Evolutionary conservation across 64 coral and sea anemone species (phyloP).

Genomic region (Stylophora pistillata): DNA sequence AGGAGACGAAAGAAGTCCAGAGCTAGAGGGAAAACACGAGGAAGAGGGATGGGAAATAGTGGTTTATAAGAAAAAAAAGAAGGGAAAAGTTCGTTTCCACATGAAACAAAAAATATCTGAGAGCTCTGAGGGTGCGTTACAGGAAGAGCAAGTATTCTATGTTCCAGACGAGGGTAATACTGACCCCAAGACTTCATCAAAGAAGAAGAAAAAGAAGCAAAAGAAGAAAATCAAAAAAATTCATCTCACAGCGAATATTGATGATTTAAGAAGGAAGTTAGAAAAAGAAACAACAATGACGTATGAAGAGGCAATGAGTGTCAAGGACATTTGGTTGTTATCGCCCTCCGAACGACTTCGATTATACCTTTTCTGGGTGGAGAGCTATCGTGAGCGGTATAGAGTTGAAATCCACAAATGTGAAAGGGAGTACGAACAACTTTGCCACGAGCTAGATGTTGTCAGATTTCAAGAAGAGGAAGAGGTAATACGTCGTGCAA

Average conservation of each 20-base stretch:
- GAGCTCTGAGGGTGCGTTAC: not conserved
- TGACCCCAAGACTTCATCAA: not conserved
- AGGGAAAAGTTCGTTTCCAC: not conserved
- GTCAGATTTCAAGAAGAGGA: slow-evolving; percentile 14
- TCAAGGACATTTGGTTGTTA: slow-evolving; percentile 25
- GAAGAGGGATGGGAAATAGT: not conserved
- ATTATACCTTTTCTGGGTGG: slow-evolving; percentile 42
- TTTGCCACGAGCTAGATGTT: slow-evolving; percentile 12
- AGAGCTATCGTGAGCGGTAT: slow-evolving; percentile 26
- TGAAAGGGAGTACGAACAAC: slow-evolving; percentile 36
- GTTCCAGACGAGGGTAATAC: not conserved
- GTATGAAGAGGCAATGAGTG: not conserved
- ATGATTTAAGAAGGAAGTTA: not conserved
- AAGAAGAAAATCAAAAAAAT: not conserved
- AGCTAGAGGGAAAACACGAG: not conserved
- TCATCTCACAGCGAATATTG: not conserved
- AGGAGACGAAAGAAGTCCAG: not conserved
- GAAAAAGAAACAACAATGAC: not conserved
- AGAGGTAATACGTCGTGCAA: slow-evolving; percentile 3
- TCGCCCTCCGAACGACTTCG: not conserved
- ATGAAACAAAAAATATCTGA: too few species aligned
- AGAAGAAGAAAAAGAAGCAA: not conserved
- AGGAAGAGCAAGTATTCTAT: not conserved
- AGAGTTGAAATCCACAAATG: not conserved
- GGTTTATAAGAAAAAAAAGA: not conserved